Conservation (phyloP, 2,888 invertebrate species). For the Coenonympha arcania region DNA sequence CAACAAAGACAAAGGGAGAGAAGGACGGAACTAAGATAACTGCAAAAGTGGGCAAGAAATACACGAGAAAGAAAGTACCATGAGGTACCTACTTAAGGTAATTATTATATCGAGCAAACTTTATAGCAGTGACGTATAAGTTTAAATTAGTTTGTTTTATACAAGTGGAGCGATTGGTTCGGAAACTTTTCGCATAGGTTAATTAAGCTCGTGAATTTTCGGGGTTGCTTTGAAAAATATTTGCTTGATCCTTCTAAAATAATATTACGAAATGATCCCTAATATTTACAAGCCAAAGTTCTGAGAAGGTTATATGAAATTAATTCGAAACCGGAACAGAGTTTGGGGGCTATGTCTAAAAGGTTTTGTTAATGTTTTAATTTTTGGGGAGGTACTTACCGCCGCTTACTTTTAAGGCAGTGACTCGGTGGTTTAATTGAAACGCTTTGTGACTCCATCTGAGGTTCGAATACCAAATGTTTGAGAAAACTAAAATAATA, state of each 20-base stretch:
- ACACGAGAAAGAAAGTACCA: slow-evolving; percentile 1
- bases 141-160: slow-evolving; percentile 38
- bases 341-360: neutral
- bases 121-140: slow-evolving; percentile 22
- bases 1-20: neutral
- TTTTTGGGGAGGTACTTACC: too few species aligned
- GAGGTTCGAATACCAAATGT: too few species aligned
- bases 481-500: too few species aligned
- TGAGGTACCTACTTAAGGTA: slow-evolving; percentile 12
- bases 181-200: slow-evolving; percentile 37
- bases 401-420: too few species aligned
- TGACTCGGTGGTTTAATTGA: too few species aligned
- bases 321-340: slow-evolving; percentile 21
- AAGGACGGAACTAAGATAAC: neutral
- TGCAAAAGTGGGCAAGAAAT: slow-evolving; percentile 8
- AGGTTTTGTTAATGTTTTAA: slow-evolving; percentile 4
- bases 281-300: slow-evolving; percentile 25
- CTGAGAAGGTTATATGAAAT: slow-evolving; percentile 23
- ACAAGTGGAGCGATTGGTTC: slow-evolving; percentile 33
- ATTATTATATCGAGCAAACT: slow-evolving; percentile 21
- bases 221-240: slow-evolving; percentile 28
- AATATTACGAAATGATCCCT: slow-evolving; percentile 27
- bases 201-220: slow-evolving; percentile 33
- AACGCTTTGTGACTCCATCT: too few species aligned
- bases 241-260: slow-evolving; percentile 29